A percentile compares a stretch with the other conserved stretches of the same genome.
phyloP scores from a whole-genome alignment of 2,888 invertebrate species.

The Rhyacophila evoluta region DNA sequence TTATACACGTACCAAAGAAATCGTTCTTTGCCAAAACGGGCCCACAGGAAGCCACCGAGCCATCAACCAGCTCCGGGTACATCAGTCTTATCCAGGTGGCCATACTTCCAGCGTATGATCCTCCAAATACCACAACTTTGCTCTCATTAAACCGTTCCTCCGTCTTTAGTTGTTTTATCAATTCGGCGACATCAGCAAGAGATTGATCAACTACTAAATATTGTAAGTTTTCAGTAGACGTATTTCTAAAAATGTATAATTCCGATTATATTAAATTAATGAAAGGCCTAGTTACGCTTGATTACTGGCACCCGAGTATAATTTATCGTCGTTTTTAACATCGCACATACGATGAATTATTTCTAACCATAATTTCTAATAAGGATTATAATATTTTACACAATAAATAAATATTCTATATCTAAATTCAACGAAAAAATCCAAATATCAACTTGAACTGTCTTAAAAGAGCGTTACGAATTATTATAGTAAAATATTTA shows the following conservation, averaged over 20 bases:
- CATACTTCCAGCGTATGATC: constrained; percentile 65
- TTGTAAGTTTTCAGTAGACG: constrained; percentile 58
- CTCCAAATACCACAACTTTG: constrained; percentile 62
- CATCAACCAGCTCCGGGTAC: constrained; percentile 65
- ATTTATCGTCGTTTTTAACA: neutral
- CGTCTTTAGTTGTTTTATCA: constrained; percentile 59
- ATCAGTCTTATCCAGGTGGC: constrained; percentile 65
- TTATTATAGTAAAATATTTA: no score
- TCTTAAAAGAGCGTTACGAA: no score
- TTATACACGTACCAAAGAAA: no score
- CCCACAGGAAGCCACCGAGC: constrained; percentile 66
- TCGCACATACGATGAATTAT: neutral
- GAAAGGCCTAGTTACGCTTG: no score
- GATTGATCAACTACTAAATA: constrained; percentile 63
- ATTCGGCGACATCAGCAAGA: constrained; percentile 63
- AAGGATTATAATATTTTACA: no score
- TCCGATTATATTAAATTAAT: neutral
- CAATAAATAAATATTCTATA: no score
- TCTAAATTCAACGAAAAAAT: no score
- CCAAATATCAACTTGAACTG: no score
- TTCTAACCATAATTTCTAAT: no score
- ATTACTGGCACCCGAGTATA: no score
- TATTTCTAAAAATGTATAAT: constrained; percentile 39
- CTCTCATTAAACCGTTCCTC: constrained; percentile 30
- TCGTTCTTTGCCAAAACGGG: constrained; percentile 62